phyloP scores from a whole-genome alignment of 2,797 vertebrate species.

The Trematomus bernacchii region DNA sequence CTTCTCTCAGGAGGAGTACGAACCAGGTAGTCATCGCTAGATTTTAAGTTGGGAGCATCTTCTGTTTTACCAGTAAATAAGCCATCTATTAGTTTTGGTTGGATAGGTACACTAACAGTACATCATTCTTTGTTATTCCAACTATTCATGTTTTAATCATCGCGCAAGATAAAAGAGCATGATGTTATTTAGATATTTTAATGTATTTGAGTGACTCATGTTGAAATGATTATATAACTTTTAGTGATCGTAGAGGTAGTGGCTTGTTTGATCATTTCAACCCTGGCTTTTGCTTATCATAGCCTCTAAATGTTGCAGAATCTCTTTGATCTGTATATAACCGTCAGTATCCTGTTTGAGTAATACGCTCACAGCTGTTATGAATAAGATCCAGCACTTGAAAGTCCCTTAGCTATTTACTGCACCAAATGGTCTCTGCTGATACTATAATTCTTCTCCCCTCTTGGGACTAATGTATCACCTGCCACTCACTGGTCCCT shows the following conservation, averaged over 20 bases:
- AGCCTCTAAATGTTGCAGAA: conserved; percentile 15
- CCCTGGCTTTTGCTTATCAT: conserved; percentile 23
- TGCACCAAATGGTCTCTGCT: conserved; percentile 31
- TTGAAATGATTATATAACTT: conserved; percentile 1
- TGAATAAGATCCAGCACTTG: conserved; percentile 8
- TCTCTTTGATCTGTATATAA: conserved; percentile 37
- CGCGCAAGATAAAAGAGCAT: not conserved
- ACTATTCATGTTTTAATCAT: not conserved
- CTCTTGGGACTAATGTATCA: conserved; percentile 60
- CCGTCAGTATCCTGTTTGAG: conserved; percentile 12
- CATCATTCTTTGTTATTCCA: not conserved
- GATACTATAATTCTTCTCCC: conserved; percentile 34
- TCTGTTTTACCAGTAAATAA: not conserved
- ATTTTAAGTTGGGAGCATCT: conserved; percentile 1
- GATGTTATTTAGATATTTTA: not conserved
- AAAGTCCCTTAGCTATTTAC: conserved; percentile 50
- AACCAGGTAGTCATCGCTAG: conserved; percentile 76
- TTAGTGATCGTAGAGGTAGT: not conserved
- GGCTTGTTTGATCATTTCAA: not conserved
- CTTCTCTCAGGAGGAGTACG: conserved; percentile 86
- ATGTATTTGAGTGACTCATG: not conserved
- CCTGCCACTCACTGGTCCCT: conserved; percentile 45
- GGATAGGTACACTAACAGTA: not conserved
- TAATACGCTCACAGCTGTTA: not conserved
- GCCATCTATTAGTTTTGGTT: conserved; percentile 1